Evolutionary conservation across 2,888 invertebrate genomes (phyloP).

Genomic region (Tyria jacobaeae): DNA sequence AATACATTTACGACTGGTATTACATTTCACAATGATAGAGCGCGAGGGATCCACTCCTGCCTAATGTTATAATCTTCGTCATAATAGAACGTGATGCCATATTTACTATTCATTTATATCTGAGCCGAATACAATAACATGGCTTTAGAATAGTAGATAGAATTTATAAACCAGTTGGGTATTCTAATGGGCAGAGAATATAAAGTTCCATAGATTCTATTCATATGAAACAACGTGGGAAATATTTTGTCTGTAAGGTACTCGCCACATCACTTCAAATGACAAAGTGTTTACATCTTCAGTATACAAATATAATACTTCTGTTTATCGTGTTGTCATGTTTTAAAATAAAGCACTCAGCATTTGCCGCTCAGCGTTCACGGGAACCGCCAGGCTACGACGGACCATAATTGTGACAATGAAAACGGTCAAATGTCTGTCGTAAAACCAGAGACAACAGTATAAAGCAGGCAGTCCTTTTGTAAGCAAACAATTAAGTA

Average conservation of each 20-base stretch:
- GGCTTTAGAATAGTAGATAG: slow-evolving; percentile 18
- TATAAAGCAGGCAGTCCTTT: slow-evolving; percentile 77
- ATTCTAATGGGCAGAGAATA: slow-evolving; percentile 18
- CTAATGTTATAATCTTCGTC: slow-evolving; percentile 17
- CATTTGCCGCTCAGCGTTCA: slow-evolving; percentile 54
- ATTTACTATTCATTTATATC: slow-evolving; percentile 30
- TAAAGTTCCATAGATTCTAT: slow-evolving; percentile 15
- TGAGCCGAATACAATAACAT: slow-evolving; percentile 23
- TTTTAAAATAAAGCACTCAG: slow-evolving; percentile 58
- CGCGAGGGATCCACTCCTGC: slow-evolving; percentile 14
- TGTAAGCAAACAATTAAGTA: slow-evolving; percentile 77
- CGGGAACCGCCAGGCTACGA: slow-evolving; percentile 56
- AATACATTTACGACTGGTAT: slow-evolving; percentile 24
- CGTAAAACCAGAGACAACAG: slow-evolving; percentile 77
- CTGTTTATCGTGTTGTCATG: slow-evolving; percentile 50
- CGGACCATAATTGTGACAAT: slow-evolving; percentile 74
- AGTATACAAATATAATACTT: slow-evolving; percentile 52
- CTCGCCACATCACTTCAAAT: slow-evolving; percentile 39
- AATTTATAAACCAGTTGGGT: slow-evolving; percentile 25
- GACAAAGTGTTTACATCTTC: slow-evolving; percentile 42
- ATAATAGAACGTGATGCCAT: slow-evolving; percentile 22
- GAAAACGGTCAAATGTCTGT: slow-evolving; percentile 78
- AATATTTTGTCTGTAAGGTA: slow-evolving; percentile 23
- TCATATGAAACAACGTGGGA: slow-evolving; percentile 24
- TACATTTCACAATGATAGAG: slow-evolving; percentile 12